Evolutionary conservation across 2,888 invertebrate genomes (phyloP).

Genomic region (Perdita meconis): DNA sequence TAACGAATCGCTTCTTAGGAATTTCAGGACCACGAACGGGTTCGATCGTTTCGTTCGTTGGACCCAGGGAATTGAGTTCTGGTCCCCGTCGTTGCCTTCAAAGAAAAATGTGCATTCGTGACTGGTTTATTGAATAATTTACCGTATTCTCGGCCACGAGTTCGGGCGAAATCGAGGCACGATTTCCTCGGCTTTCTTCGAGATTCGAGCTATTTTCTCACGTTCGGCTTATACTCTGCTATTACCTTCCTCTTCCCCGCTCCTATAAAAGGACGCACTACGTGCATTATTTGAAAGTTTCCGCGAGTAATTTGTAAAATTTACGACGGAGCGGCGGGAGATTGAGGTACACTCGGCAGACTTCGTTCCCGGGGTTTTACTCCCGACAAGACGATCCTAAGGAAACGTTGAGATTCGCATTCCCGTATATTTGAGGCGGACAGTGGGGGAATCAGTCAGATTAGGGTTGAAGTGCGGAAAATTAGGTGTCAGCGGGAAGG

Average conservation of each 20-base stretch:
- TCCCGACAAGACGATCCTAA: slow-evolving; percentile 44
- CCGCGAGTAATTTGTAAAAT: slow-evolving; percentile 13
- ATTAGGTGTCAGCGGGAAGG: slow-evolving; percentile 74
- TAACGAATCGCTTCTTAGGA: slow-evolving; percentile 66
- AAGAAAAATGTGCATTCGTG: slow-evolving; percentile 63
- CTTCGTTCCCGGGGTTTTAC: slow-evolving; percentile 24
- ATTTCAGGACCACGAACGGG: slow-evolving; percentile 43
- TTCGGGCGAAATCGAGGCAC: slow-evolving; percentile 28
- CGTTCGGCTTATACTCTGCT: not conserved
- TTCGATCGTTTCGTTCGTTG: not conserved
- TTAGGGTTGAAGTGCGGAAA: slow-evolving; percentile 77
- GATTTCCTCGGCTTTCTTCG: not conserved
- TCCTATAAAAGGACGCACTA: not conserved
- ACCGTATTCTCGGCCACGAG: slow-evolving; percentile 13
- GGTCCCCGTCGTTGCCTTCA: slow-evolving; percentile 42
- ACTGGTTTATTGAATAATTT: slow-evolving; percentile 60
- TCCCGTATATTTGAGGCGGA: slow-evolving; percentile 58
- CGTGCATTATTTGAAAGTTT: slow-evolving; percentile 17
- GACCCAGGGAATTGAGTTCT: slow-evolving; percentile 44
- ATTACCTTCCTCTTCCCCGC: not conserved
- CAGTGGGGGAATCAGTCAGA: slow-evolving; percentile 71
- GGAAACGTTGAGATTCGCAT: slow-evolving; percentile 47
- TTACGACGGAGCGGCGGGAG: slow-evolving; percentile 8
- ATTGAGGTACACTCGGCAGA: slow-evolving; percentile 32
- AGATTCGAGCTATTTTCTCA: not conserved